Conservation (phyloP, 1,140 invertebrate genomes). For the Pygmarrhopalites habei region DNA sequence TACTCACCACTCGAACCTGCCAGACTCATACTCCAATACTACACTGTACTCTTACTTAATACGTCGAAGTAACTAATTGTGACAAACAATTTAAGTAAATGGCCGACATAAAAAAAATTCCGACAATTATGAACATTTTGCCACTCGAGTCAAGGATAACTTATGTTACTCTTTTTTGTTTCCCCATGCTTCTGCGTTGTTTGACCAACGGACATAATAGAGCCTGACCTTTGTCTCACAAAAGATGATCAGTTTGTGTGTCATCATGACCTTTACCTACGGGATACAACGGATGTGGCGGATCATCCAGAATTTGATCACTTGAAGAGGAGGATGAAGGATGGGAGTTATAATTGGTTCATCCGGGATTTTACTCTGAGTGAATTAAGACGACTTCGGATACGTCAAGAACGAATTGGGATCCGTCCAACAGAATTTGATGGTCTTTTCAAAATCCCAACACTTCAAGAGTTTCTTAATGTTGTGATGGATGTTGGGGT, state of each 20-base stretch:
- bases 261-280: constrained; percentile 38
- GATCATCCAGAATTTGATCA: constrained; percentile 6
- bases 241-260: constrained; percentile 39
- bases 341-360: constrained; percentile 36
- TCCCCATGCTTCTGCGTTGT: too few species aligned
- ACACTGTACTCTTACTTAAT: too few species aligned
- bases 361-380: constrained; percentile 36
- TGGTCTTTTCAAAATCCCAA: constrained; percentile 22
- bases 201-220: constrained; percentile 40
- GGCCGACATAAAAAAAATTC: too few species aligned
- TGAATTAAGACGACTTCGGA: constrained; percentile 8
- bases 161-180: too few species aligned
- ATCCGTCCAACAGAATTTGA: constrained; percentile 25
- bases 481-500: constrained; percentile 19
- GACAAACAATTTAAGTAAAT: too few species aligned
- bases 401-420: constrained; percentile 12
- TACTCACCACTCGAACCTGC: too few species aligned
- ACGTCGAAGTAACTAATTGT: too few species aligned
- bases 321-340: constrained; percentile 14
- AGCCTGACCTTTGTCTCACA: constrained; percentile 39
- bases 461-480: constrained; percentile 32
- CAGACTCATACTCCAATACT: too few species aligned
- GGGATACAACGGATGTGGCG: constrained; percentile 36
- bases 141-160: too few species aligned
- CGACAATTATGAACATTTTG: too few species aligned